These are phyloP conservation scores for Gymnarchus niloticus DNA, from an alignment of 2,113 vertebrate species.

Conservation along the genomic window DNA sequence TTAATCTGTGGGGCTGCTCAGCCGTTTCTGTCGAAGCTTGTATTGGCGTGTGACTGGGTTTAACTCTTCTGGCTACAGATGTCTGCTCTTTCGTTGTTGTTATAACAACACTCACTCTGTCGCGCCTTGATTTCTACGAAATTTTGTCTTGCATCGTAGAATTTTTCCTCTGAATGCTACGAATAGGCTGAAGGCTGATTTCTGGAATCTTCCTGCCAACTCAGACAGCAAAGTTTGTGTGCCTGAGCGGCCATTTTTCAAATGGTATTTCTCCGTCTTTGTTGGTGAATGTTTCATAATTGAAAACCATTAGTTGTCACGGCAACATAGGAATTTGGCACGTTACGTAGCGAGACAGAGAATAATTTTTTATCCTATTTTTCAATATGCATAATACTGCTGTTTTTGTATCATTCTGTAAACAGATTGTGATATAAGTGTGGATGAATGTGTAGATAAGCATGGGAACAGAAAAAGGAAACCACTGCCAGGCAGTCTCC, in stretches of 20 bases:
- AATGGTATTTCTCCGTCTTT: not conserved
- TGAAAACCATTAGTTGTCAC: not conserved
- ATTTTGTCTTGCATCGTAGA: not conserved
- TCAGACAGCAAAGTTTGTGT: not conserved
- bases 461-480: not conserved
- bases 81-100: not conserved
- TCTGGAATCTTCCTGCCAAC: not conserved
- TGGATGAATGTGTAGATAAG: not conserved
- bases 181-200: not conserved
- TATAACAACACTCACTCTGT: not conserved
- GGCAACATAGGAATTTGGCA: not conserved
- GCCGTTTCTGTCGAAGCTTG: not conserved
- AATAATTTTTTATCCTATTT: not conserved
- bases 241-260: not conserved
- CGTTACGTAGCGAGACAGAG: not conserved
- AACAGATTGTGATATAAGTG: not conserved
- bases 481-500: not conserved
- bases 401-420: not conserved
- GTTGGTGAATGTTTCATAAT: not conserved
- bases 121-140: not conserved
- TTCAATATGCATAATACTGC: not conserved
- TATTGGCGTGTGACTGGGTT: not conserved
- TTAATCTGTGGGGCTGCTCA: not conserved
- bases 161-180: not conserved
- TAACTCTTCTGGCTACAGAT: not conserved